These are phyloP conservation scores for Coelinius sp. DNA, from an alignment of 2,888 invertebrate species.

Conservation along the genomic window DNA sequence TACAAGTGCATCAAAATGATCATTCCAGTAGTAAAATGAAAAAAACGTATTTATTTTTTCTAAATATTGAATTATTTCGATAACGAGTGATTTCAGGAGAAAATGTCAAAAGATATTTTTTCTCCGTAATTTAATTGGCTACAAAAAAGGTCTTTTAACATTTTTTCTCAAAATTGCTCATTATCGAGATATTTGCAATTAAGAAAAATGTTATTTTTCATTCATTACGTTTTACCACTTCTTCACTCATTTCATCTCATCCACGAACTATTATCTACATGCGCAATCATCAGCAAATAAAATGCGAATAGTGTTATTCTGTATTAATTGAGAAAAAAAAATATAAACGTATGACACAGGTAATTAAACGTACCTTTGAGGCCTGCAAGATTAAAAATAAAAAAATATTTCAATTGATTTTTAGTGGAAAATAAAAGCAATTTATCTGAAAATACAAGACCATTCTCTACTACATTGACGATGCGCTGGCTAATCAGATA, in stretches of 20 bases:
- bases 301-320: neutral
- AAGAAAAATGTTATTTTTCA: no score
- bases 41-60: no score
- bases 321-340: constrained; percentile 18
- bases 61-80: no score
- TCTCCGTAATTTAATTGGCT: no score
- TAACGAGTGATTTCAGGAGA: no score
- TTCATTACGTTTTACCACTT: no score
- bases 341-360: constrained; percentile 32
- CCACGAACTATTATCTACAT: neutral
- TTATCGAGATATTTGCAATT: no score
- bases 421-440: neutral
- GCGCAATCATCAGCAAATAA: constrained; percentile 5
- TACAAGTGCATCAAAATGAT: neutral
- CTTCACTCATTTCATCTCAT: neutral
- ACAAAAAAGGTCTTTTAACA: no score
- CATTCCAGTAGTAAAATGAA: no score
- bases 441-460: neutral
- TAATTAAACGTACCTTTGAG: constrained; percentile 76
- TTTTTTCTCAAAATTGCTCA: no score
- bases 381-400: constrained; percentile 72
- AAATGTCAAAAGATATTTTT: no score
- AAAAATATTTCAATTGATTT: constrained; percentile 58
- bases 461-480: constrained; percentile 20
- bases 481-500: neutral